A percentile compares a stretch with the other conserved stretches of the same genome.
These are phyloP conservation scores for Rhodeus uyekii DNA, from an alignment of 2,797 vertebrate genomes.

Conservation along the genomic window DNA sequence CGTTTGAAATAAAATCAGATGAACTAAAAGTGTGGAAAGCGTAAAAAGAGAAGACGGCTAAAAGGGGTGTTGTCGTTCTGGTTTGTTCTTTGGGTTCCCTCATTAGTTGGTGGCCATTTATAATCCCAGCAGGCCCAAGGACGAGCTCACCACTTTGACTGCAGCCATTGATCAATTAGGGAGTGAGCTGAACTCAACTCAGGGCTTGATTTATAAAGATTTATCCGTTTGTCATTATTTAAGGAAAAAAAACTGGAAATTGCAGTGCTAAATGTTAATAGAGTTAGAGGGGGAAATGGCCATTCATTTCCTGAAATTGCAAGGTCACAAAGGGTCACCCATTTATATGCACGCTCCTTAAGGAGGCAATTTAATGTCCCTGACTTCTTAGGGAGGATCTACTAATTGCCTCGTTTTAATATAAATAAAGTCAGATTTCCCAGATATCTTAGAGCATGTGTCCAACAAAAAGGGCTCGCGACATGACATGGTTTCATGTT, in stretches of 20 bases:
- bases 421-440: conserved; percentile 57
- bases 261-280: conserved; percentile 66
- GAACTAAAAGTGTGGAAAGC: conserved; percentile 17
- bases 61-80: conserved; percentile 48
- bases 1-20: not conserved
- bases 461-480: conserved; percentile 35
- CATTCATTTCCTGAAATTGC: conserved; percentile 62
- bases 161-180: conserved; percentile 71
- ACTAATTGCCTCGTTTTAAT: conserved; percentile 60
- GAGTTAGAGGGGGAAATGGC: conserved; percentile 57
- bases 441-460: conserved; percentile 43
- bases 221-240: conserved; percentile 72
- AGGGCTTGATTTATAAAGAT: conserved; percentile 71
- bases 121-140: conserved; percentile 65
- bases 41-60: conserved; percentile 23
- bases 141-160: conserved; percentile 64
- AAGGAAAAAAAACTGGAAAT: conserved; percentile 65
- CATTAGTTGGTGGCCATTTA: conserved; percentile 64
- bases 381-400: conserved; percentile 50
- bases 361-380: conserved; percentile 58
- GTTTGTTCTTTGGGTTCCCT: conserved; percentile 58
- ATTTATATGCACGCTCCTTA: conserved; percentile 60
- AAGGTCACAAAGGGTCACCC: conserved; percentile 62
- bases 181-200: conserved; percentile 65
- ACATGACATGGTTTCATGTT: conserved; percentile 39